Evolutionary conservation across 2,888 invertebrate genomes (phyloP).

Genomic region (Calliphora vomitoria): DNA sequence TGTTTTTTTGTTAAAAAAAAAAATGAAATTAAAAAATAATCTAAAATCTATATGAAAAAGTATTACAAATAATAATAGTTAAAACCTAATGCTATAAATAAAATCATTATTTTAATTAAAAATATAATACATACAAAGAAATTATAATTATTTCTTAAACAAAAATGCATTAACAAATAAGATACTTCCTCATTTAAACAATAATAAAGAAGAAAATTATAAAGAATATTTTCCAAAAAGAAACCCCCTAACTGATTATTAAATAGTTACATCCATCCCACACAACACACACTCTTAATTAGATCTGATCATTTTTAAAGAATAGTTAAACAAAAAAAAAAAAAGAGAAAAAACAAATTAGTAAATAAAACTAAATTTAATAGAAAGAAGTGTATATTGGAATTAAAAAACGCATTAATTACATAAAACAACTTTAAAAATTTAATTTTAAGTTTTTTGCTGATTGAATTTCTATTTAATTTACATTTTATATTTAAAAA

Average conservation of each 20-base stretch:
- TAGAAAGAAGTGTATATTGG: constrained; percentile 55
- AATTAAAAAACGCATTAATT: constrained; percentile 25
- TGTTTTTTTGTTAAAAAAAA: not conserved
- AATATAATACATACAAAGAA: constrained; percentile 22
- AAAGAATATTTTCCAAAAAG: constrained; percentile 28
- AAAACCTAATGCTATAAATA: constrained; percentile 45
- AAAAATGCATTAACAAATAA: constrained; percentile 34
- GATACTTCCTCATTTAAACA: constrained; percentile 46
- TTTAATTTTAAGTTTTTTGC: constrained; percentile 42
- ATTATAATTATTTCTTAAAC: constrained; percentile 29
- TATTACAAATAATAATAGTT: constrained; percentile 54
- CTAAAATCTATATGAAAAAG: constrained; percentile 51
- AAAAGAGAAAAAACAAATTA: constrained; percentile 51
- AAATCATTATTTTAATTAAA: constrained; percentile 50
- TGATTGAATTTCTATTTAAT: constrained; percentile 59
- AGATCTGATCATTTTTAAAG: constrained; percentile 16
- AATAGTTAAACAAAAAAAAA: constrained; percentile 33
- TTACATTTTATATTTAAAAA: constrained; percentile 49
- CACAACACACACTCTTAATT: not conserved
- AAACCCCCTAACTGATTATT: not conserved
- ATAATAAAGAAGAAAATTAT: not conserved
- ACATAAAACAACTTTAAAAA: constrained; percentile 8
- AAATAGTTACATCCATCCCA: not conserved
- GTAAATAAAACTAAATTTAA: constrained; percentile 52
- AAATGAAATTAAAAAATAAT: constrained; percentile 9